Base-by-base conservation (phyloP, 2,113 vertebrate genomes). In the Montifringilla adamsi region DNA sequence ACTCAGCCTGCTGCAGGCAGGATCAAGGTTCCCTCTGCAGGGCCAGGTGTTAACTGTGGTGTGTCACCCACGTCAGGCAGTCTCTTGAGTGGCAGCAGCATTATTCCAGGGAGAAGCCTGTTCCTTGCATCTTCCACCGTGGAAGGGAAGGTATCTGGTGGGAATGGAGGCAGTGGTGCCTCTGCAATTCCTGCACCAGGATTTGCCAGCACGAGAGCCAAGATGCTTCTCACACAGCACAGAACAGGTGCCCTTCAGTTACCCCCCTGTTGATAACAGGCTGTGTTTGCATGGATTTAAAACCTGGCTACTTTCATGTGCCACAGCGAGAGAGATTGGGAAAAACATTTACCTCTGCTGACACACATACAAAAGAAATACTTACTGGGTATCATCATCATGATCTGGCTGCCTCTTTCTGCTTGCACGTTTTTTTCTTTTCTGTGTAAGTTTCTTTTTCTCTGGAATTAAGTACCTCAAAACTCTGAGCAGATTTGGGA, bases 21-120 rank as follows among this genome's bases (percentile, higher is more conserved):
- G 46, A 13, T 76, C 24, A 39, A 84, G 95, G 87, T 98, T 94
- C 63, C 75, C 79, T 92, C 82, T 52, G 64, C 74, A 64, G 94
- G 84, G 83, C 43, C 53, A 31, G 80, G 41, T 69, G 91, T 68
- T 78, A 82, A 78, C 68, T 16, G 6, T 6, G 17, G 19, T 63
- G 66, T 86, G 88, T 93, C 91, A 81, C 64, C 83, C 66, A 10
- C 26, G 4, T 35, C 72, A 60, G 64, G 50, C 44, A 50, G 28
- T 46, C 64, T 67, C 69, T 72, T 21, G 80, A 79, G 66, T 46
- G 66, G 79, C 62, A 69, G 67, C 64, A 23, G 50, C 33, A 11
- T 24, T 73, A 88, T 76, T 82, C 70, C 69, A 13, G 79, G 67
- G 41, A 77, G 56, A 87, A 70, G 33, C 68, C 27, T 4, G 24